These are phyloP conservation scores for Lasioglossum villosulum DNA, from an alignment of 2,888 invertebrate species.

Conservation along the genomic window DNA sequence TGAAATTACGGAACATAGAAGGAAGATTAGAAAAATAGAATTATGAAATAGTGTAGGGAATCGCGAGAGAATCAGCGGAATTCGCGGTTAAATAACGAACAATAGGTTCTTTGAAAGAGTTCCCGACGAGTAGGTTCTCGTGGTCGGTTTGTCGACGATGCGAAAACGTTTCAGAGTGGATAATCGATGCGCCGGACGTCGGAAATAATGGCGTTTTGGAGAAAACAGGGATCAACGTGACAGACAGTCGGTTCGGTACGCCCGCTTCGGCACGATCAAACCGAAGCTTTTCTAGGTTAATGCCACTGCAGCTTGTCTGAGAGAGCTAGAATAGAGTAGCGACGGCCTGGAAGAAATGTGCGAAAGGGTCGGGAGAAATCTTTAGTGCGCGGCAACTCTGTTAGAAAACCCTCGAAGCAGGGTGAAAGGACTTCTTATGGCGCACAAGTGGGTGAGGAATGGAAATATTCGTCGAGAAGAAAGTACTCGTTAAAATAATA, in stretches of 20 bases:
- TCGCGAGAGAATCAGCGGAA: neutral
- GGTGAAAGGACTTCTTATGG: neutral
- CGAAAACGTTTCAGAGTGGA: neutral
- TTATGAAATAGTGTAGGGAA: neutral
- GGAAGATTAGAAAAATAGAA: neutral
- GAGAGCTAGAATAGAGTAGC: slow-evolving; percentile 28
- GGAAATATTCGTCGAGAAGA: neutral
- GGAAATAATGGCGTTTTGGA: slow-evolving; percentile 7
- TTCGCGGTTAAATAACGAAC: neutral
- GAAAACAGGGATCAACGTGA: slow-evolving; percentile 14
- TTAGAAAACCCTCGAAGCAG: neutral
- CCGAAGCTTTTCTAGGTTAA: slow-evolving; percentile 45
- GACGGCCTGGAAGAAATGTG: slow-evolving; percentile 21
- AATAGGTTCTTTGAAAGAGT: neutral
- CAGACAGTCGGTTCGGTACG: neutral
- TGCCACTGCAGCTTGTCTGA: slow-evolving; percentile 28
- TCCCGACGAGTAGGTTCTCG: neutral
- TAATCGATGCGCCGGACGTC: slow-evolving; percentile 25
- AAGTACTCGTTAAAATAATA: neutral
- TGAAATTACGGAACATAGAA: neutral
- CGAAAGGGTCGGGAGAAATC: neutral
- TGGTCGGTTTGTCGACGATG: neutral
- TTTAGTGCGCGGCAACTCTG: neutral
- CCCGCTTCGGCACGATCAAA: slow-evolving; percentile 10
- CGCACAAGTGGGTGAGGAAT: neutral